Base-by-base conservation (phyloP, 2,888 invertebrate species). In the Platycnemis pennipes region DNA sequence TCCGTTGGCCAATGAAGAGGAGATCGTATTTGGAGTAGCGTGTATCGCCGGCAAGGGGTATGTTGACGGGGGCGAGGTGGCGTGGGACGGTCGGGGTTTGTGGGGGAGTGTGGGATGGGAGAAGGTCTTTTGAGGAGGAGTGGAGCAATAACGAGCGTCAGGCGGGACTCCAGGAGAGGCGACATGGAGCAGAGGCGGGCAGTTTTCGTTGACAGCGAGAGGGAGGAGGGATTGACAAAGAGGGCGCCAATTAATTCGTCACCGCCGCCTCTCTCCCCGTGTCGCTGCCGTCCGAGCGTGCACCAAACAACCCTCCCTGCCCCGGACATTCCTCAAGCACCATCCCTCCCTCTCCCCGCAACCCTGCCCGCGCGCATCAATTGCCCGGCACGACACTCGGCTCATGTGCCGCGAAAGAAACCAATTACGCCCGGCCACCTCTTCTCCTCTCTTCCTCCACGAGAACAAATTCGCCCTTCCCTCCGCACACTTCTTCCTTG, bases 121-220 rank as follows among this genome's bases (percentile, higher is more conserved):
- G 77, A 77, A 26, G n/a, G 44, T 19, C 31, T 5, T 44, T 26
- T 44, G 37, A 22, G 26, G n/a, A 26, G n/a, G 87, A 45, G 44
- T n/a, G 44, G 26, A 87, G 87, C 87, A 44, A 87, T 87, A 87
- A 87, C 16, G n/a, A 26, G 13, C n/a, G 87, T 45, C 87, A 87
- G 87, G 87, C 0, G 87, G 26, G 45, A 26, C 26, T 8, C 3
- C 37, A 19, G 45, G 8, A 11, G n/a, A 1, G 87, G 19, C n/a
- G n/a, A n/a, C n/a, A n/a, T n/a, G 45, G n/a, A 37, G 8, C 19
- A 56, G 63, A 49, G 37, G 53, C 11, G 5, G 49, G 49, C 31
- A 49, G 89, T 37, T 89, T 89, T 89, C 53, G 89, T 37, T 53
- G 89, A 89, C 89, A 89, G 89, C 49, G 89, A 88, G 49, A 11